Base-by-base conservation (phyloP, 2,797 vertebrate genomes). In the Diceros bicornis region DNA sequence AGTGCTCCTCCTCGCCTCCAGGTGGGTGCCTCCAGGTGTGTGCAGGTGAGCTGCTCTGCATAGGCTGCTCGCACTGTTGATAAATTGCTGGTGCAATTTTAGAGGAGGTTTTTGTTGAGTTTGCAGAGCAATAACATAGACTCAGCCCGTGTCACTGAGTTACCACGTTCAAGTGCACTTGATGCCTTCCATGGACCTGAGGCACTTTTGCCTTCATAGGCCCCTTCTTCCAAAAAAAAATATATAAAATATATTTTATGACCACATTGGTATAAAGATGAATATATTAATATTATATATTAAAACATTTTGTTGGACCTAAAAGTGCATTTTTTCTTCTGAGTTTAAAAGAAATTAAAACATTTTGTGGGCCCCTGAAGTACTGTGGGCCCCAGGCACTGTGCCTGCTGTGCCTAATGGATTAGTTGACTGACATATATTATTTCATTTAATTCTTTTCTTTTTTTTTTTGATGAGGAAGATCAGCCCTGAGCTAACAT, bases 361-460 rank as follows among this genome's bases (percentile, higher is more conserved):
- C 27, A 72, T 81, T 44, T 50, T 72, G 6, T 29, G 47, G 20
- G n/a, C n/a, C 12, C 52, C 52, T 23, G 32, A 86, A 69, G 23
- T 69, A 87, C 32, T 71, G 1, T 37, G 32, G 32, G 50, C 20
- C 55, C n/a, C 44, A 72, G 52, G 52, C 14, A 69, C 64, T 64
- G 9, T 21, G 41, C 32, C 62, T 78, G 21, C 72, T 86, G 6
- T 41, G 52, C 74, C 62, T 69, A 69, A 79, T 37, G 74, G 32
- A 34, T 59, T 6, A 17, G 29, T 50, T 44, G 44, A 13, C 32
- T 32, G 23, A 50, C 12, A 71, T 50, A 32, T 52, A n/a, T 29
- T 23, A 81, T 47, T 71, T 61, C 89, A 91, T 64, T 93, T 69
- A 50, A 79, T 71, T 87, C 64, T 71, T 71, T 41, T 41, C n/a